Conservation (phyloP, 2,888 invertebrate species). For the Leucophora obtusa region DNA sequence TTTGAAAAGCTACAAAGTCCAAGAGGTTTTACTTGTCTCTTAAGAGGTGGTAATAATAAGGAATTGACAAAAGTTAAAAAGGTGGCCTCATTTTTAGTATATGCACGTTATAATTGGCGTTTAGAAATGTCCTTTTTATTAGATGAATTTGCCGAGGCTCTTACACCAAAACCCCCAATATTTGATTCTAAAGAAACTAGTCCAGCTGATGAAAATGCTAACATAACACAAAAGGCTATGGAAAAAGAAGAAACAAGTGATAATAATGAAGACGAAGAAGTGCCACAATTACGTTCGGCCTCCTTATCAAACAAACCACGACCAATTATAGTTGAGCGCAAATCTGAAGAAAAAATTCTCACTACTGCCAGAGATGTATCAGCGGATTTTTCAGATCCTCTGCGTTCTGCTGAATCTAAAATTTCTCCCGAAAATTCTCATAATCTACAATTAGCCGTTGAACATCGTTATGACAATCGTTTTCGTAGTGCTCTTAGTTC, state of each 20-base stretch:
- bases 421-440: conserved; percentile 75
- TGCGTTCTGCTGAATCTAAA: conserved; percentile 81
- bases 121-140: conserved; percentile 94
- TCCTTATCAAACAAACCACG: conserved; percentile 39
- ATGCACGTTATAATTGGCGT: conserved; percentile 90
- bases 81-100: conserved; percentile 89
- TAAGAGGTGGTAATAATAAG: conserved; percentile 88
- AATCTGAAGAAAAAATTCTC: conserved; percentile 81
- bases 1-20: conserved; percentile 93
- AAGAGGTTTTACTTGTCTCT: conserved; percentile 90
- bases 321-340: conserved; percentile 70
- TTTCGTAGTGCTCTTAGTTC: conserved; percentile 88
- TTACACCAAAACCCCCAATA: conserved; percentile 80
- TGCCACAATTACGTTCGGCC: conserved; percentile 63
- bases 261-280: conserved; percentile 62
- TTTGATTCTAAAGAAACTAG: conserved; percentile 79
- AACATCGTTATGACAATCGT: conserved; percentile 83
- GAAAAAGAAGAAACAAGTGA: conserved; percentile 16
- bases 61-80: conserved; percentile 91
- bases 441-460: conserved; percentile 76
- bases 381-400: conserved; percentile 90
- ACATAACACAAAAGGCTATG: conserved; percentile 41
- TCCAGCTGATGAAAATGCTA: conserved; percentile 71
- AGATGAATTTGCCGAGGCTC: conserved; percentile 90
- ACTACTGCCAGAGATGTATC: conserved; percentile 76